Base-by-base conservation (phyloP, 2,113 vertebrate species). In the Hydrolagus affinis region DNA sequence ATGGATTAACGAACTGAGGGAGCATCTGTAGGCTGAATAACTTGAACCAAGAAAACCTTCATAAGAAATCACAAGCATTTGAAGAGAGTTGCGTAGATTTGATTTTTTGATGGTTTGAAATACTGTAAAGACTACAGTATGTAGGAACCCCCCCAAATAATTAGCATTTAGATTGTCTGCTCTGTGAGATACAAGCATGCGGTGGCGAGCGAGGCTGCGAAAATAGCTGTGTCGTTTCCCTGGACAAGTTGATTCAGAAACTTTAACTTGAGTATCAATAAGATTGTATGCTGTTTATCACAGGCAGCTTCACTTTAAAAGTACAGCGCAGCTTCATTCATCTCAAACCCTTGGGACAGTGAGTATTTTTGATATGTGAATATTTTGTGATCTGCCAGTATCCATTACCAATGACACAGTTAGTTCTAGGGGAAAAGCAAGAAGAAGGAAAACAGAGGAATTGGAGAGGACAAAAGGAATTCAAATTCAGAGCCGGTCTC, bases 121-220 rank as follows among this genome's bases (percentile, higher is more conserved):
- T 80, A 17, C 25, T 28, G 59, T 8, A 44, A 44, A 6, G 44
- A 44, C 44, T 44, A 44, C 44, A 44, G 59, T 80, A 28, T 2
- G 59, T 64, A 80, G 60, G n/a, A 80, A 80, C 23, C 25, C 77
- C 25, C 77, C 25, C 25, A 80, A 80, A 80, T 30, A 23, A 80
- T 80, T 80, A 80, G 59, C 77, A 80, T 80, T 80, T 64, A 80
- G 77, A 64, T 80, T 80, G 77, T 80, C 59, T 80, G 77, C 14
- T 80, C 64, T 25, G n/a, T 80, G 76, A 80, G 59, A 78, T 8
- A 64, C n/a, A 8, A 7, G 57, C 57, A 15, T 62, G 23, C 77
- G 9, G 60, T 28, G n/a, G 44, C 44, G 44, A 44, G 44, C 57
- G 30, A 25, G 60, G 14, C 59, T 19, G 23, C n/a, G 4, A 11